Evolutionary conservation across 2,113 vertebrate species (phyloP).

Genomic region (Todiramphus saurophagus): DNA sequence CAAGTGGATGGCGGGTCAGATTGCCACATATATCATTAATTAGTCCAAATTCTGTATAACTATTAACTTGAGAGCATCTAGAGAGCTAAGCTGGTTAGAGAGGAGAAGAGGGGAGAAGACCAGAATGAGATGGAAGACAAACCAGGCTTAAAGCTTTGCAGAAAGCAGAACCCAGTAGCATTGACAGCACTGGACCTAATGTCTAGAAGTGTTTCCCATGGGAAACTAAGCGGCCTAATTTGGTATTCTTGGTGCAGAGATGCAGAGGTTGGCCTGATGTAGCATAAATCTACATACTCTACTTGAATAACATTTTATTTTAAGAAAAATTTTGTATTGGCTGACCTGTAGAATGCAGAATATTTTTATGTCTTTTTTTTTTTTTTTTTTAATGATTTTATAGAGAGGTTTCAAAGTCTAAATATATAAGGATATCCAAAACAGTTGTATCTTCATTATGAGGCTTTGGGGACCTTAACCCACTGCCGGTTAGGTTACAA

Average conservation of each 20-base stretch:
- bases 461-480: background rate
- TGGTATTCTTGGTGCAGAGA: background rate
- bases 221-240: background rate
- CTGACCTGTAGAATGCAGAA: background rate
- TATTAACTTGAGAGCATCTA: background rate
- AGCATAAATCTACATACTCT: slow-evolving; percentile 13
- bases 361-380: background rate
- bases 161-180: background rate
- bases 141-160: background rate
- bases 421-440: background rate
- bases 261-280: background rate
- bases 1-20: background rate
- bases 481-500: background rate
- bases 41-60: background rate
- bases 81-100: background rate
- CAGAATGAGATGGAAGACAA: background rate
- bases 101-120: background rate
- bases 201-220: background rate
- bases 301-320: background rate
- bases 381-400: background rate
- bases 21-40: background rate
- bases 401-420: background rate
- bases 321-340: background rate
- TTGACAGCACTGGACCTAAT: background rate
- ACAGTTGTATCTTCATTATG: background rate